Base-by-base conservation (phyloP, 2,797 vertebrate species). In the Dermochelys coriacea region DNA sequence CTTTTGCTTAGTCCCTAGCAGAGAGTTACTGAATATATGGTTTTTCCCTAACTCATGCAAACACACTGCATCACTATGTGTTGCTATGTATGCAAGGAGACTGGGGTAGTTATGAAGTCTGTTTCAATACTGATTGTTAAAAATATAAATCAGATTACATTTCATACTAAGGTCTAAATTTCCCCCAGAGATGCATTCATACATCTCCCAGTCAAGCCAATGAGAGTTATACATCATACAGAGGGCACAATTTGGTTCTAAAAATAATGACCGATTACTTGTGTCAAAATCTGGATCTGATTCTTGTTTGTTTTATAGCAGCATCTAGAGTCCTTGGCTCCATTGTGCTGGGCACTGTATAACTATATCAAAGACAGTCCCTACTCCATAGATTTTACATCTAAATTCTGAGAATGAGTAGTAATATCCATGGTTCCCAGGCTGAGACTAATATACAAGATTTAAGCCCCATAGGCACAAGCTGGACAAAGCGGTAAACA, bases 131-230 rank as follows among this genome's bases (percentile, higher is more conserved):
- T 12, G 55, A 55, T 55, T 27, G 21, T 55, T 55, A 55, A 55
- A 51, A 68, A 82, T 0, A 0, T 34, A 71, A 71, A 57, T 0
- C 64, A 37, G 75, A 79, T 75, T 54, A 55, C 61, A 64, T 23
- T 37, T n/a, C 0, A 1, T 74, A 83, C 54, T 91, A 27, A 0
- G 19, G 21, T 49, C 74, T 85, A 90, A 90, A 91, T 64, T 75
- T 57, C 88, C 51, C 18, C 18, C 51, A 18, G 51, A 52, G 51
- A 52, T 16, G 51, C 18, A 52, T 51, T 51, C 51, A 51, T 54
- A 14, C 52, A 52, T 52, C 52, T 52, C 52, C 52, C 52, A 52
- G 19, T 21, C 54, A 55, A 55, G 54, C 54, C 54, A 55, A 55
- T 8, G 9, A 25, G 54, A 55, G 23, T 55, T 55, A 54, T 55